Base-by-base conservation (phyloP, 2,113 vertebrate genomes). In the Climacteris rufus region DNA sequence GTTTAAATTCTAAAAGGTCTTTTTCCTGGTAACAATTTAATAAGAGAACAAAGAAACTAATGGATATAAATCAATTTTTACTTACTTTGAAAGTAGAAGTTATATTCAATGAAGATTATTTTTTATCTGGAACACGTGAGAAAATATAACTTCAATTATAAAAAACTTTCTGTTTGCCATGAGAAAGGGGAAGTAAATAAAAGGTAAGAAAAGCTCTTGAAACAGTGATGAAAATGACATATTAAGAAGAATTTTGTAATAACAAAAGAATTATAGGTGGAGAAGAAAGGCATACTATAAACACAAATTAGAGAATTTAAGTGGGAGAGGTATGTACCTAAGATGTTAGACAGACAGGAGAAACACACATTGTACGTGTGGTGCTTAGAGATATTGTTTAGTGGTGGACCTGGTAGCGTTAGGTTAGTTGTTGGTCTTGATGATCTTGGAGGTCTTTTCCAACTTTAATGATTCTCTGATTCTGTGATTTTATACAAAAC, bases 361-460 rank as follows among this genome's bases (percentile, higher is more conserved):
- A 61, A 70, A 70, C 5, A 56, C 15, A 6, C 2, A 15, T 31
- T 81, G 22, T 19, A 72, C 11, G 37, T 44, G 31, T 33, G 31
- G 5, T 57, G 33, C 18, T 33, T 44, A 65, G 31, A 49, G 31
- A 37, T 33, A 35, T 15, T 8, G 44, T 42, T 42, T 27, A 42
- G 17, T 49, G 49, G 42, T 2, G 1, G 31, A 25, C 35, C 30
- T 1, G 0, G 28, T 24, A 70, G 40, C 5, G 24, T 15, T 22
- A 56, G 31, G 31, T 74, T 50, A 57, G n/a, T 44, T 12, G 5
- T 16, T 37, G 44, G 40, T 3, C 37, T 44, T 59, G 33, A 65
- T 44, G 50, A 28, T 44, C 52, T 44, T 33, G 4, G 44, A 74
- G 64, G 15, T 5, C 18, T 72, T 65, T 50, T 52, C 33, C 59